Base-by-base conservation (phyloP, 2,113 vertebrate genomes). In the Chloropsis hardwickii region DNA sequence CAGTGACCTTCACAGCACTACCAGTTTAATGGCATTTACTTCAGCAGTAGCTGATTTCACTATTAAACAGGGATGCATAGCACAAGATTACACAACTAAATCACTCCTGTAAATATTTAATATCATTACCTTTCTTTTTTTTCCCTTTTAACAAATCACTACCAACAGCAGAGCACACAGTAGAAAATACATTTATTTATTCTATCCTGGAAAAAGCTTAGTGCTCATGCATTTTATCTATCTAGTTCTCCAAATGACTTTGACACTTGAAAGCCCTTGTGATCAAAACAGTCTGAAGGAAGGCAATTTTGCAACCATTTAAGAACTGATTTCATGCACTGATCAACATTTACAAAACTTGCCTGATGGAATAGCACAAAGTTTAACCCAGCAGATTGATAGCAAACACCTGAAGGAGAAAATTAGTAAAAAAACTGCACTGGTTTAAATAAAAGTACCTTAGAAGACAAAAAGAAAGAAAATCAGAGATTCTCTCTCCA, bases 31-130 rank as follows among this genome's bases (percentile, higher is more conserved):
- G 90, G 88, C 95, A 97, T 97, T 97, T 97, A 95, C 95, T 98
- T 96, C 97, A 96, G 96, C 95, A 97, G 95, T 83, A 97, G 97
- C 96, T 97, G 97, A 97, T 98, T 98, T 98, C 97, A 97, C 97
- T 97, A 93, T 97, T 97, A 97, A 98, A 97, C 90, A 97, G 86
- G 96, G 93, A 97, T 87, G 67, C 92, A 94, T 92, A 77, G 88
- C 94, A 97, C 90, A 92, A 97, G 96, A 98, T 98, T 98, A 98
- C 95, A 97, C 95, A 97, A 97, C 97, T 97, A 98, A 98, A 98
- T 98, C 97, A 96, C 96, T 98, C 97, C 95, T 97, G 97, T 98
- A 98, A 98, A 98, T 98, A 98, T 98, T 98, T 98, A 98, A 98
- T 98, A 98, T 92, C 90, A 92, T 92, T 95, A 95, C 93, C 78